Conservation (phyloP, 2,113 vertebrate genomes). For the Xiphorhynchus elegans region DNA sequence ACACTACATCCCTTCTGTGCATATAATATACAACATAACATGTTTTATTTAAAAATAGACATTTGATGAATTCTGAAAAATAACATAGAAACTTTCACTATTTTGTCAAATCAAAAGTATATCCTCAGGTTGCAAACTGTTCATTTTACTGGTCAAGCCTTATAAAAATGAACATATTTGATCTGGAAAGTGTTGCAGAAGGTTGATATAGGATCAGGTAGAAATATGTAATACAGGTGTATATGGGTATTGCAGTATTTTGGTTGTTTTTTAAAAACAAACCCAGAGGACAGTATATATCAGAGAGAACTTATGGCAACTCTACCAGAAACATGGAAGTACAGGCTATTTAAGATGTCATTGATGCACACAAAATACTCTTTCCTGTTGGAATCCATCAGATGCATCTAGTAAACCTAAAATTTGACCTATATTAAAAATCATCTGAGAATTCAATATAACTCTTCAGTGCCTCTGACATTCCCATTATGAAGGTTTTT, state of each 20-base stretch:
- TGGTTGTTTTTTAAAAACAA: not conserved
- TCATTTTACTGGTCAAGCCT: not conserved
- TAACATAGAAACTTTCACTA: not conserved
- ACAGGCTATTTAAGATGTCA: not conserved
- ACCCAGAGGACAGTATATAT: not conserved
- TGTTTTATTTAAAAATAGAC: conserved; percentile 47
- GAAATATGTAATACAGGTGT: not conserved
- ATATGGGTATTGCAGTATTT: not conserved
- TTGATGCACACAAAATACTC: not conserved
- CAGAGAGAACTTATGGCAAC: not conserved
- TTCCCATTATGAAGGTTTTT: not conserved
- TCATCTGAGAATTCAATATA: not conserved
- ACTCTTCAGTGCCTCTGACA: not conserved
- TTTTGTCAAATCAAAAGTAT: not conserved
- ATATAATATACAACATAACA: not conserved
- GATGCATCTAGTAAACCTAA: not conserved
- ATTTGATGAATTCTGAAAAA: not conserved
- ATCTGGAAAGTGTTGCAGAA: not conserved
- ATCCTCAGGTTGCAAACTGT: not conserved
- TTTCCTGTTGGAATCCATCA: not conserved
- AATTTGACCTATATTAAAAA: conserved; percentile 26
- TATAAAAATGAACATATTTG: not conserved
- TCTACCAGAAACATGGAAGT: not conserved
- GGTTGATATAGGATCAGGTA: not conserved
- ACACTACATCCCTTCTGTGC: not conserved